These are phyloP conservation scores for Ranitomeya imitator DNA, from an alignment of 2,113 vertebrate species.

Conservation along the genomic window DNA sequence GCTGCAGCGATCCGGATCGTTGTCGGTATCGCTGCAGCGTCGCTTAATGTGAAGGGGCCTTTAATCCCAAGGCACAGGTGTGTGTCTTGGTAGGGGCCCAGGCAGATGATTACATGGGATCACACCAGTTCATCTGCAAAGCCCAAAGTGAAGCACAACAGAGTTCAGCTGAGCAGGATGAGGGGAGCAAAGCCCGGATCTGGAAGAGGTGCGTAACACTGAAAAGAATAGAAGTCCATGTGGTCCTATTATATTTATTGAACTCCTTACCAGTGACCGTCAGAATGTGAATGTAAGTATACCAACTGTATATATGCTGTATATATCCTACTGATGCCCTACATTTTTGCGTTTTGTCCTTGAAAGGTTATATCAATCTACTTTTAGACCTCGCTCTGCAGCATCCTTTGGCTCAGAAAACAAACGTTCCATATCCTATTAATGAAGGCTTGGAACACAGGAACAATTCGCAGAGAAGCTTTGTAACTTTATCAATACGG, in stretches of 20 bases:
- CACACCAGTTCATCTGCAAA: no score
- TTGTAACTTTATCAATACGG: conserved; percentile 44
- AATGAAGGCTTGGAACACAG: conserved; percentile 25
- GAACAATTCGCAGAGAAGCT: conserved; percentile 32
- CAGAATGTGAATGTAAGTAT: not conserved
- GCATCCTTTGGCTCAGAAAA: conserved; percentile 36
- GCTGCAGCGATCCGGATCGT: no score
- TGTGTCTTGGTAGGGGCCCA: no score
- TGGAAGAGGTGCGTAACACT: no score
- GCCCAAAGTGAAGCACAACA: no score
- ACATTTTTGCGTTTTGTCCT: not conserved
- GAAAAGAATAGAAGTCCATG: not conserved
- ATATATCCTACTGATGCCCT: not conserved
- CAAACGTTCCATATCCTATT: conserved; percentile 48
- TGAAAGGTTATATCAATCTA: not conserved
- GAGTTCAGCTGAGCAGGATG: no score
- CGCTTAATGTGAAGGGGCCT: no score
- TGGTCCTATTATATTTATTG: not conserved
- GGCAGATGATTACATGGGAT: no score
- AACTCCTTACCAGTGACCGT: not conserved
- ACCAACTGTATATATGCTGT: not conserved
- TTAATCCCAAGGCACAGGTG: no score
- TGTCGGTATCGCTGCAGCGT: no score
- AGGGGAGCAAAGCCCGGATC: no score
- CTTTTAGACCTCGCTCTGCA: not conserved